phyloP scores from a whole-genome alignment of 1,140 invertebrate genomes.

The Diabrotica virgifera region DNA sequence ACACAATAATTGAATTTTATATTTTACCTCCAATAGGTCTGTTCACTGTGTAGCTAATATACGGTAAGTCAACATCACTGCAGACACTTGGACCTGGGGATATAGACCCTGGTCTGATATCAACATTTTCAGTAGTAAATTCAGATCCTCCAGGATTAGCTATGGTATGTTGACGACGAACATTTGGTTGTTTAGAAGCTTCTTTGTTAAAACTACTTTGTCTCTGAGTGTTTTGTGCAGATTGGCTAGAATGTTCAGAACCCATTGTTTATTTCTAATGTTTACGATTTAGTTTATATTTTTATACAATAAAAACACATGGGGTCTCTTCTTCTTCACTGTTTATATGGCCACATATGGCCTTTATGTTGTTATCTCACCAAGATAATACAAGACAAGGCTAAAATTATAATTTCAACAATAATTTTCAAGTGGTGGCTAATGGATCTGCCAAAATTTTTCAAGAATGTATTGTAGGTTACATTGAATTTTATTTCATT shows the following conservation, averaged over 20 bases:
- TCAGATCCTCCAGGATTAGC: slow-evolving; percentile 50
- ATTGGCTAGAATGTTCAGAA: slow-evolving; percentile 57
- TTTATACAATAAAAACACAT: too few species aligned
- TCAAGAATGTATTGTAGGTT: too few species aligned
- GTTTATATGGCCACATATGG: too few species aligned
- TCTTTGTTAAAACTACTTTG: slow-evolving; percentile 38
- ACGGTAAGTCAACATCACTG: slow-evolving; percentile 86
- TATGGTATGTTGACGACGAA: slow-evolving; percentile 57
- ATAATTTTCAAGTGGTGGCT: too few species aligned
- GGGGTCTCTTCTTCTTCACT: too few species aligned
- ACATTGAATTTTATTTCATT: too few species aligned
- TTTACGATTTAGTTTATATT: not conserved
- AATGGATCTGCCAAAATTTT: too few species aligned
- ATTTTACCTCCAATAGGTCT: slow-evolving; percentile 76
- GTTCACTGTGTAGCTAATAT: slow-evolving; percentile 92
- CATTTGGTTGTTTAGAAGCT: slow-evolving; percentile 40
- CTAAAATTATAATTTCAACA: too few species aligned
- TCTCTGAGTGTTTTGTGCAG: slow-evolving; percentile 28
- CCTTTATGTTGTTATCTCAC: too few species aligned
- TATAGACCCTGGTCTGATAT: slow-evolving; percentile 63
- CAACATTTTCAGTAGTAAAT: slow-evolving; percentile 35
- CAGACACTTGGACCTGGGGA: slow-evolving; percentile 84
- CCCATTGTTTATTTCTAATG: slow-evolving; percentile 49
- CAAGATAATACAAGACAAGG: too few species aligned
- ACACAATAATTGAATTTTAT: not conserved